Evolutionary conservation across 2,797 vertebrate genomes (phyloP), one percentile per base, ranked within the genome.

Genomic region (Synaphobranchus kaupii): DNA sequence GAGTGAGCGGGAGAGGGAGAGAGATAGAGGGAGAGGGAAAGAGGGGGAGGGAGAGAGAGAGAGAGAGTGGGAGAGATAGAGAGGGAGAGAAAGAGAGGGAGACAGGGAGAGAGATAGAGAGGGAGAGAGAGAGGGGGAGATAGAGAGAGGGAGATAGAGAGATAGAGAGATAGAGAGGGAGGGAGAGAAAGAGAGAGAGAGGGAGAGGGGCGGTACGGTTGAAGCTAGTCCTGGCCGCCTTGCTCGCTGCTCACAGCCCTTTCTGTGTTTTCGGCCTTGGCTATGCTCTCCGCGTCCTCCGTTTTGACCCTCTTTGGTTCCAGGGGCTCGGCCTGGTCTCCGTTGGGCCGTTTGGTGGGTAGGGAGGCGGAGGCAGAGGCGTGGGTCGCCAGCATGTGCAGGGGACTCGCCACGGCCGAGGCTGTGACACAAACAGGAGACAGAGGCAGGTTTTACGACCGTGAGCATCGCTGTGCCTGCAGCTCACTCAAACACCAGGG

Each of bases 311-410:
- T 96, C 93, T 99, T 99, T 89, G 96, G 94, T 90, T 97, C 97
- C 0, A 96, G 97, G 90, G 96, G 97, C 73, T 96, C 96, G 0
- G 87, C 44, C 91, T 95, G 97, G 90, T 97, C 98, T 2, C 97
- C 97, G 0, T 97, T 97, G 94, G 97, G 97, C 10, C 98, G 96
- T 92, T 99, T 99, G 20, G 97, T 99, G 83, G 98, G 98, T 60
- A 99, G 97, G 50, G 97, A 98, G 0, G 98, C 98, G 0, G 98
- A 99, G 0, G 96, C 97, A 0, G 98, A 99, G 0, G 98, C 98
- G 28, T 99, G 98, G 68, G 97, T 96, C 0, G 98, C 98, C 90
- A 99, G 90, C 96, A 99, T 96, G 92, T 99, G 98, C 86, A 99
- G 95, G 9, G 98, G 97, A 90, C 97, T 99, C 0, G 98, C 97